A percentile compares a stretch with the other conserved stretches of the same genome.
phyloP scores from a whole-genome alignment of 2,888 invertebrate species.

The Xylota sylvarum region DNA sequence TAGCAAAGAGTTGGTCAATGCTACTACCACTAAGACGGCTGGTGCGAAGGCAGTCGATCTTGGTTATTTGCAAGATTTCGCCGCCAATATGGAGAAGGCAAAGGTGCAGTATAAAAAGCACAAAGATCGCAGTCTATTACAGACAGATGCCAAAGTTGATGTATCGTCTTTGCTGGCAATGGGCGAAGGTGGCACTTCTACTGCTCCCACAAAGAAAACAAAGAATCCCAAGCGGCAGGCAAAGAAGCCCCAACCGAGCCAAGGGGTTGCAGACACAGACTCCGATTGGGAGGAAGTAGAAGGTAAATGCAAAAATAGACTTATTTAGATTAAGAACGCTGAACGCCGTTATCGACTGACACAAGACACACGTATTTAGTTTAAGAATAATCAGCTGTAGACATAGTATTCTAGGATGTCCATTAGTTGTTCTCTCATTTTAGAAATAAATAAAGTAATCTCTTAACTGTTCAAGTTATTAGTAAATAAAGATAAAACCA shows the following conservation, averaged over 20 bases:
- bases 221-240: conserved; percentile 81
- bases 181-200: conserved; percentile 86
- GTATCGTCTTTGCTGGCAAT: conserved; percentile 88
- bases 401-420: conserved; percentile 55
- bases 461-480: conserved; percentile 64
- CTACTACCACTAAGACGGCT: conserved; percentile 23
- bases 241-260: conserved; percentile 80
- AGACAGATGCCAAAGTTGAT: conserved; percentile 84
- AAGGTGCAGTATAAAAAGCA: conserved; percentile 87
- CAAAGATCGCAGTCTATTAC: conserved; percentile 80
- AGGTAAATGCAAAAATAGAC: conserved; percentile 85
- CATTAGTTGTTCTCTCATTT: conserved; percentile 59
- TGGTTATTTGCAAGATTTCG: conserved; percentile 86
- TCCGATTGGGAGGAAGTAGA: conserved; percentile 92
- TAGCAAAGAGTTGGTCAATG: conserved; percentile 67
- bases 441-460: conserved; percentile 60
- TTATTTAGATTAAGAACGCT: conserved; percentile 66
- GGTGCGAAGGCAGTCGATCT: conserved; percentile 85
- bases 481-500: conserved; percentile 47
- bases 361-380: conserved; percentile 45
- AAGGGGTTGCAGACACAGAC: conserved; percentile 86
- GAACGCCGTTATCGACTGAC: conserved; percentile 67
- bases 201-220: conserved; percentile 79
- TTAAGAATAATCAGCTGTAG: conserved; percentile 61
- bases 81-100: conserved; percentile 86